phyloP scores from a whole-genome alignment of 1,140 invertebrate genomes.

The Atta texana region DNA sequence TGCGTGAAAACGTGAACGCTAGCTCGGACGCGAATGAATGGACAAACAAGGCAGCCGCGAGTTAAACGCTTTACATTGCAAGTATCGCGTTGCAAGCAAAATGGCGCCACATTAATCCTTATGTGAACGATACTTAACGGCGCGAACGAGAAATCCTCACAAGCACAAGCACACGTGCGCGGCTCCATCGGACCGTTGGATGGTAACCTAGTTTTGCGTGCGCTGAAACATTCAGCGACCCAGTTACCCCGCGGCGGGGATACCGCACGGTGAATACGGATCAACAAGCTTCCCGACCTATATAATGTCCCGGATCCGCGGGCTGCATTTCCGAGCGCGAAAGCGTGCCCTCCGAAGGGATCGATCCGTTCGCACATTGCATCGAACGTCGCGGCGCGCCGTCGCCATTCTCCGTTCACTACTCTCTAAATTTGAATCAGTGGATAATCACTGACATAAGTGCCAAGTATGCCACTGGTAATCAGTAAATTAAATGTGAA shows the following conservation, averaged over 20 bases:
- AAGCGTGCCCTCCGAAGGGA: constrained; percentile 19
- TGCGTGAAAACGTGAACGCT: neutral
- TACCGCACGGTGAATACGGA: constrained; percentile 63
- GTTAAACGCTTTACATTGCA: neutral
- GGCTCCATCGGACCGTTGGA: constrained; percentile 60
- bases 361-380: constrained; percentile 34
- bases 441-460: too few species aligned
- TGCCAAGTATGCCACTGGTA: too few species aligned
- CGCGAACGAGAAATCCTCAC: constrained; percentile 7
- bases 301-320: constrained; percentile 65
- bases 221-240: constrained; percentile 64
- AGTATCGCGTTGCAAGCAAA: neutral
- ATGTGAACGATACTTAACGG: constrained; percentile 54
- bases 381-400: constrained; percentile 14
- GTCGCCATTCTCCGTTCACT: neutral
- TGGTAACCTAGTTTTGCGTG: constrained; percentile 62
- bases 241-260: constrained; percentile 60
- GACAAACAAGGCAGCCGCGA: neutral
- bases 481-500: too few species aligned
- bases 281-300: constrained; percentile 73
- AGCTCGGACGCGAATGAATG: neutral
- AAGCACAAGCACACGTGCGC: constrained; percentile 19
- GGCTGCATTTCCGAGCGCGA: constrained; percentile 49
- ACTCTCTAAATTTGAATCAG: too few species aligned
- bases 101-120: constrained; percentile 32